Base-by-base conservation (phyloP, 1,140 invertebrate genomes). In the Latrodectus geometricus region DNA sequence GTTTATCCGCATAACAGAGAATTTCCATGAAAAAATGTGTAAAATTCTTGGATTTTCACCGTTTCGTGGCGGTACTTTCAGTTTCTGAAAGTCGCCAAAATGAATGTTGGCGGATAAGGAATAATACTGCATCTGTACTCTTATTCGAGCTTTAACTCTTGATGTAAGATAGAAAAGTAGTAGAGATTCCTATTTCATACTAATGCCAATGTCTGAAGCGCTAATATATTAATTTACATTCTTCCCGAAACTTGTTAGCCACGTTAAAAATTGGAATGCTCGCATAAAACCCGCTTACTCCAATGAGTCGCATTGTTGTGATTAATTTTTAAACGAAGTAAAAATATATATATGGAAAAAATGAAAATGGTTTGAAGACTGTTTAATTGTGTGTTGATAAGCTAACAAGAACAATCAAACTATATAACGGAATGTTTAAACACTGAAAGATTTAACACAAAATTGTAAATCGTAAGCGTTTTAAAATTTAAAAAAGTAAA, bases 371-470 rank as follows among this genome's bases (percentile, higher is more conserved):
- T 77, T 70, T 85, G 70, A 73, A 76, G 15, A 77, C 54, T 77
- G 74, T 85, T 77, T 85, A 11, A 4, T 70, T 69, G 11, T 69
- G 83, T 74, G 83, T 69, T 77, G 66, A 61, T 35, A 85, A 85
- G 83, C 83, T 85, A 85, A 85, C 83, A 85, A 85, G 83, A 85
- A 85, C 83, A 85, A 85, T 85, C 83, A 85, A 85, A 85, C 83
- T 85, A 85, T 85, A 76, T 85, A 77, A 74, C 77, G 70, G 83
- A 84, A 84, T 76, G 81, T 85, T 84, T 84, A 65, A 35, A 84
- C 72, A 74, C 70, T 85, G 75, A 85, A 85, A 70, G 50, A 85
- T 77, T 85, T 85, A 48, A 69, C n/a, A 69, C n/a, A 69, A 76
- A 85, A 85, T 69, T 76, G 74, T 77, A 85, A 76, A 77, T 85